Base-by-base conservation (phyloP, 2,888 invertebrate species). In the Thymelicus lineola region DNA sequence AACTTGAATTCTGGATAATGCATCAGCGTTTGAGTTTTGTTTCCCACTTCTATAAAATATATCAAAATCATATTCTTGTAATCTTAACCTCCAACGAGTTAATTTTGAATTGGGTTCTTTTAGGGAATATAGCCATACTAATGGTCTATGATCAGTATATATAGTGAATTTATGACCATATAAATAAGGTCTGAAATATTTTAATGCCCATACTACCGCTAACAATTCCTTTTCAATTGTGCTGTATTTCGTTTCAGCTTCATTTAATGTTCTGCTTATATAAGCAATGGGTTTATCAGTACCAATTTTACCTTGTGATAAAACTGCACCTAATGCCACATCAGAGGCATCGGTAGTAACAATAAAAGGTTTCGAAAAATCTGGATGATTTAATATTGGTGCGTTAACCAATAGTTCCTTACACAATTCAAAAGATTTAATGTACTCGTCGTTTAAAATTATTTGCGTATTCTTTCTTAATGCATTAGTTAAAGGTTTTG, bases 141-240 rank as follows among this genome's bases (percentile, higher is more conserved):
- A 14, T 1, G 62, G 62, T 50, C 50, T 15, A 17, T 62, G 62
- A 36, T 62, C 62, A 0, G 62, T 62, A n/a, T 50, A 62, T 4
- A 62, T 62, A 10, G 6, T 4, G 17, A 85, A 85, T 60, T 79
- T 77, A 28, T 72, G 72, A 10, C 84, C 85, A 58, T 78, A 82
- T 0, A 85, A 46, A 63, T 84, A 85, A 1, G 80, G 80, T 66
- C 81, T 66, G 59, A 65, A 82, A 48, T 74, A 62, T 53, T 73
- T 73, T 4, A 64, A 28, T 2, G 75, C 75, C 76, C 75, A 77
- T 0, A 75, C 55, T 14, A 76, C 70, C n/a, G 68, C 72, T 59
- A 74, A 61, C 9, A 74, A 53, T 55, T 74, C 70, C 38, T 67
- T 69, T 62, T 75, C 73, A 42, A 68, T 73, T 9, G 71, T 71